Percentiles rank a stretch among this genome's conserved stretches.
These are phyloP conservation scores for Petrolisthes cinctipes DNA, from an alignment of 2,888 invertebrate genomes.

Conservation along the genomic window DNA sequence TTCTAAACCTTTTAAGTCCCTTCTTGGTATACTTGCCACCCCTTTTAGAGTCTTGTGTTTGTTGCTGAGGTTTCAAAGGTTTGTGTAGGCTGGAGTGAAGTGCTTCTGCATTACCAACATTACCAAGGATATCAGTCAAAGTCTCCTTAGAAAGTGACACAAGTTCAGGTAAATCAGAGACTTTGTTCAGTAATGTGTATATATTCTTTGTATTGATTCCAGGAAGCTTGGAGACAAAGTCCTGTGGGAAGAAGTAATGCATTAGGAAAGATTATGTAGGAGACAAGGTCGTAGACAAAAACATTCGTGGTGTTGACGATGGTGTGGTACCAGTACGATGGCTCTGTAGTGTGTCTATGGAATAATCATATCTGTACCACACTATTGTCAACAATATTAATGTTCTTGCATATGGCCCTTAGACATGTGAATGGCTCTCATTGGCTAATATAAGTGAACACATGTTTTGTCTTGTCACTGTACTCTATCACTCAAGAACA, in stretches of 20 bases:
- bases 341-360: too few species aligned
- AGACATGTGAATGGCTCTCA: background rate
- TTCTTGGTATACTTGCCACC: constrained; percentile 53
- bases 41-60: constrained; percentile 36
- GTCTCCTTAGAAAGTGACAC: constrained; percentile 73
- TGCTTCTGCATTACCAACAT: constrained; percentile 69
- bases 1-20: constrained; percentile 41
- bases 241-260: constrained; percentile 70
- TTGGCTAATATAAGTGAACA: too few species aligned
- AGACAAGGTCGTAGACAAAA: background rate
- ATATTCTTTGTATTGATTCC: constrained; percentile 86
- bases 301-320: too few species aligned
- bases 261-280: background rate
- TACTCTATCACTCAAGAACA: too few species aligned
- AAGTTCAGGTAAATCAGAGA: constrained; percentile 76
- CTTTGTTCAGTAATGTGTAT: constrained; percentile 80
- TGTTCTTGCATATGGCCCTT: background rate
- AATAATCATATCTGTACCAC: too few species aligned
- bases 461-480: too few species aligned
- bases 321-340: too few species aligned
- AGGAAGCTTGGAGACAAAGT: constrained; percentile 66
- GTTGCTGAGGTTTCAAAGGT: constrained; percentile 48
- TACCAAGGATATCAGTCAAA: constrained; percentile 80
- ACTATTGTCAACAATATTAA: too few species aligned
- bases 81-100: constrained; percentile 70